These are phyloP conservation scores for Ophion ventricosus DNA, from an alignment of 2,888 invertebrate genomes.

Conservation along the genomic window DNA sequence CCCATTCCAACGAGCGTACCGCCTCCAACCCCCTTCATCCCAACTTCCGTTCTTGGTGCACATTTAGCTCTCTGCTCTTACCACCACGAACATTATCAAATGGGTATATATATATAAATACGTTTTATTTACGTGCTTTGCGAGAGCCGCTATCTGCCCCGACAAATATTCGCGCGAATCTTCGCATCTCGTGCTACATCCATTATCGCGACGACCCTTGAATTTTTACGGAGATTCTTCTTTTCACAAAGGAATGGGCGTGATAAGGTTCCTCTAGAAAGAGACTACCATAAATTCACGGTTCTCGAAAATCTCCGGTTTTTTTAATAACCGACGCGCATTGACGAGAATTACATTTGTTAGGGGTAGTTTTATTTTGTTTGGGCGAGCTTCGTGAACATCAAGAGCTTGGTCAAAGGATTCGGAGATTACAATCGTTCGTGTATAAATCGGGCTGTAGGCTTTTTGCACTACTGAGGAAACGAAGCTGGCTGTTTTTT, in stretches of 20 bases:
- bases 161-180: constrained; percentile 46
- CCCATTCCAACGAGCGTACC: constrained; percentile 67
- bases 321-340: background rate
- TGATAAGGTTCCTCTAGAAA: background rate
- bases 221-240: constrained; percentile 19
- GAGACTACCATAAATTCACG: constrained; percentile 2
- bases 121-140: constrained; percentile 35
- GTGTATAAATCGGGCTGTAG: background rate
- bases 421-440: constrained; percentile 1
- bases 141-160: constrained; percentile 25
- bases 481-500: too few species aligned
- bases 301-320: background rate
- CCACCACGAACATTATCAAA: constrained; percentile 19
- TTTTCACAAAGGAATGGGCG: background rate
- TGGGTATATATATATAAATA: background rate
- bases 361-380: background rate
- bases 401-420: background rate
- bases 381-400: background rate
- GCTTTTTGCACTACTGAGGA: background rate
- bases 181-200: constrained; percentile 45
- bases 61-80: constrained; percentile 58
- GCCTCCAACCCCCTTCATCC: constrained; percentile 22
- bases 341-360: background rate
- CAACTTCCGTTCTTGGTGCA: constrained; percentile 32
- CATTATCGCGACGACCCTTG: constrained; percentile 16